Base-by-base conservation (phyloP, 2,113 vertebrate species). In the Sapayoa aenigma region DNA sequence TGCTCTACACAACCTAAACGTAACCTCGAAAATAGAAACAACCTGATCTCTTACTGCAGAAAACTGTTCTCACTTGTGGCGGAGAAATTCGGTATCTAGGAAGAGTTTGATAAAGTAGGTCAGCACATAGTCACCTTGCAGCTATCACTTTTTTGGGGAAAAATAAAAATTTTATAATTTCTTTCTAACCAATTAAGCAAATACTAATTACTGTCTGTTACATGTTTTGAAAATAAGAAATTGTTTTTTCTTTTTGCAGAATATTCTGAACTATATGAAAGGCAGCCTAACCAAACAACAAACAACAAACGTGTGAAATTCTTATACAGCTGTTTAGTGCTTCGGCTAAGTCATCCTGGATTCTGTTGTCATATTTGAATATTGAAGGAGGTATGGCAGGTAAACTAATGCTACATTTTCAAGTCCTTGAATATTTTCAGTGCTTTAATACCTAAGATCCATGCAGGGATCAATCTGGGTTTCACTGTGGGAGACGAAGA, bases 31-130 rank as follows among this genome's bases (percentile, higher is more conserved):
- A 96, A 60, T 4, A 69, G 27, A 35, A 62, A 85, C 66, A 55
- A 37, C 5, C 18, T 65, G 10, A 75, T 79, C 19, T 87, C 35
- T 87, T n/a, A 42, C 20, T 62, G 49, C 17, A 53, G 41, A 74
- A 92, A 91, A 87, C 11, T 46, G 31, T 46, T 88, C 46, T 78
- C 21, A 25, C 74, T 73, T 76, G 33, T 62, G 30, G 68, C 33
- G 88, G 33, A 80, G 39, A 93, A 92, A 62, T 80, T 91, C 65
- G 75, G 7, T 35, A 49, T 81, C n/a, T 68, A 84, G 30, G 42
- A 35, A 72, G 49, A 90, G 83, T 49, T 52, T 75, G 59, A 41
- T 75, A 58, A 95, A 81, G 13, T 76, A 11, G 20, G 49, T 95
- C 60, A 95, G 47, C 12, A 90, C 9, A 23, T 39, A 52, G 60